Evolutionary conservation across 1,140 invertebrate species (phyloP), one percentile per base, ranked within the genome.

Genomic region (Aphelenchoides fujianensis): DNA sequence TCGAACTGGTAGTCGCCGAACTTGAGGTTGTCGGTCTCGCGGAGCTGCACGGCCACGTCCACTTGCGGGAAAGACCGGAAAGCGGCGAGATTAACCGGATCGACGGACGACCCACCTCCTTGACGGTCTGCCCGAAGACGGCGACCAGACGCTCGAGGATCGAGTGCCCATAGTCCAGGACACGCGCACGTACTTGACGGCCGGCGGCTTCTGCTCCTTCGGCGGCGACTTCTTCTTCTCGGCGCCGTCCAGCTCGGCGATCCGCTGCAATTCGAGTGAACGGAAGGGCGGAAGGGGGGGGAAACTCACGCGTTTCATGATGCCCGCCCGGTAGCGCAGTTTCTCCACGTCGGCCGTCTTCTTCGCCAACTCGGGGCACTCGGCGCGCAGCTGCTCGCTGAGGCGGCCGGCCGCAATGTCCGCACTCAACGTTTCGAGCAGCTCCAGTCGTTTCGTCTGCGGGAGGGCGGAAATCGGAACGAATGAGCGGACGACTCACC

Each of bases 1-100:
- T 97, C 98, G 85, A 93, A 98, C 85, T 99, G 95, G 82, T 98
- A 99, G 86, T 98, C 96, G 2, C 93, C 93, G 88, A 94, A 96
- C 32, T 81, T 83, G 0, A 70, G 57, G 32, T 82, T 74, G n/a
- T 63, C 68, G 7, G 83, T 72, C 66, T 83, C 82, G 35, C 78
- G 59, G n/a, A 84, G 31, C 31, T 71, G 37, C 12, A 74, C 62
- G 2, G 73, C 54, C 31, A 78, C 36, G n/a, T 69, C 68, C 1
- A 72, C 54, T 41, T 48, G 35, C 12, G 82, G 82, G 34, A 68
- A 82, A 3, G 68, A 69, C 71, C 77, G n/a, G 27, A 79, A 63
- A 7, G 23, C 48, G 12, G 36, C 35, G 41, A 27, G 37, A 12
- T 12, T 30, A 68, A 61, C 12, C 3, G 3, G 36, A 48, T 62